phyloP scores from a whole-genome alignment of 2,797 vertebrate species.

The Syngnathus acus region DNA sequence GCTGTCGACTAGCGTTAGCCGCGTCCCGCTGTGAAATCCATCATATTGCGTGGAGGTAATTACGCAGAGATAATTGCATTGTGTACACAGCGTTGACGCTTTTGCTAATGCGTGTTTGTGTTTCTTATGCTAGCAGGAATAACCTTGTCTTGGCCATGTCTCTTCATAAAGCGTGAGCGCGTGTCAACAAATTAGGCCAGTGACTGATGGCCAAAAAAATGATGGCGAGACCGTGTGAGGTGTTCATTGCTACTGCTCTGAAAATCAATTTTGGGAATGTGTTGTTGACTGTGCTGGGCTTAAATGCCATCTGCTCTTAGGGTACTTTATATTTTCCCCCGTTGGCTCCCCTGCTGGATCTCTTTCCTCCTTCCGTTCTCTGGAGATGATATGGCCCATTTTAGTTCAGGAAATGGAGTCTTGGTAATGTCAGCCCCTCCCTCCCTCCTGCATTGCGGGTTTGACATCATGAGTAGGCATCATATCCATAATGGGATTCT shows the following conservation, averaged over 20 bases:
- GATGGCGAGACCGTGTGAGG: background rate
- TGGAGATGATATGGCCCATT: slow-evolving; percentile 35
- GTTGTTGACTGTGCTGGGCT: slow-evolving; percentile 8
- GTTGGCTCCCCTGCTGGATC: slow-evolving; percentile 2
- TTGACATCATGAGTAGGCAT: slow-evolving; percentile 35
- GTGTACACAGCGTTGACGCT: background rate
- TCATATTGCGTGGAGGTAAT: slow-evolving; percentile 62
- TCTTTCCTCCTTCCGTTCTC: slow-evolving; percentile 1
- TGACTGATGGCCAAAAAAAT: background rate
- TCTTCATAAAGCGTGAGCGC: background rate
- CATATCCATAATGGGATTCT: slow-evolving; percentile 42
- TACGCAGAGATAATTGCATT: slow-evolving; percentile 62
- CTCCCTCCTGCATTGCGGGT: slow-evolving; percentile 13
- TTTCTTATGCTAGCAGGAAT: background rate
- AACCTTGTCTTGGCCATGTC: background rate
- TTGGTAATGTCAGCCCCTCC: slow-evolving; percentile 25
- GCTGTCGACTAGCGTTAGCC: slow-evolving; percentile 55
- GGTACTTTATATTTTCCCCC: slow-evolving; percentile 15
- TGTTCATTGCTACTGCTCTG: background rate
- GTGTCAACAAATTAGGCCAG: background rate
- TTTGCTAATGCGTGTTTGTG: background rate
- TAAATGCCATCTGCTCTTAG: slow-evolving; percentile 14
- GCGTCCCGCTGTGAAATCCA: slow-evolving; percentile 58
- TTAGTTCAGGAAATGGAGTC: slow-evolving; percentile 37
- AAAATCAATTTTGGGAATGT: background rate